These are phyloP conservation scores for Labrus mixtus DNA, from an alignment of 2,113 vertebrate species.

Conservation along the genomic window DNA sequence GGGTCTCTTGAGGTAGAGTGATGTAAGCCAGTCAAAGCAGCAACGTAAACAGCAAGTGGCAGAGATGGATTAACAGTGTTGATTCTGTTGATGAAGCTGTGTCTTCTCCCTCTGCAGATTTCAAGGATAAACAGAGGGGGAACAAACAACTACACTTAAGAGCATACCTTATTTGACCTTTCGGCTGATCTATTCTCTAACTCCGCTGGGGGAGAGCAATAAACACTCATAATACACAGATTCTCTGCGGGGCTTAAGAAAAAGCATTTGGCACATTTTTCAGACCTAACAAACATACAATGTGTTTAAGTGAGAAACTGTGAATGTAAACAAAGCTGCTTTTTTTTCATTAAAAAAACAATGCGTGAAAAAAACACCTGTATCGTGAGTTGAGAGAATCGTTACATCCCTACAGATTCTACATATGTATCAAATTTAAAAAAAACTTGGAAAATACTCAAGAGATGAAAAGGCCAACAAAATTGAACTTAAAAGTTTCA, in stretches of 20 bases:
- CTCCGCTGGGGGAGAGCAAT: background rate
- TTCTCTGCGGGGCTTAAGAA: background rate
- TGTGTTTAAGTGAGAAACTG: background rate
- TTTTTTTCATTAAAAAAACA: no score
- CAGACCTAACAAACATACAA: background rate
- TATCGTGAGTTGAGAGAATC: no score
- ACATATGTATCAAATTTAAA: no score
- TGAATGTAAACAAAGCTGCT: background rate
- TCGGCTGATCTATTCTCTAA: constrained; percentile 13
- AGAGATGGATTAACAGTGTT: constrained; percentile 64
- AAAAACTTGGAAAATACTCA: no score
- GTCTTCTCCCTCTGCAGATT: constrained; percentile 44
- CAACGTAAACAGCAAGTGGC: constrained; percentile 55
- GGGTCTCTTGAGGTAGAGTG: constrained; percentile 40
- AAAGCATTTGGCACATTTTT: background rate
- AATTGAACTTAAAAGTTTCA: no score
- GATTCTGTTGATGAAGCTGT: constrained; percentile 59
- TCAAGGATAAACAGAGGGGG: constrained; percentile 54
- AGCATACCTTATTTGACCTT: constrained; percentile 49
- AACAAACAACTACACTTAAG: constrained; percentile 50
- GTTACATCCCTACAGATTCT: no score
- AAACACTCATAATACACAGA: background rate
- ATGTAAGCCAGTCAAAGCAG: constrained; percentile 38
- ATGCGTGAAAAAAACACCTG: no score
- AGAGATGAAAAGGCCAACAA: no score